These are phyloP conservation scores for Rhinogobio ventralis DNA, from an alignment of 2,797 vertebrate genomes.

Conservation along the genomic window DNA sequence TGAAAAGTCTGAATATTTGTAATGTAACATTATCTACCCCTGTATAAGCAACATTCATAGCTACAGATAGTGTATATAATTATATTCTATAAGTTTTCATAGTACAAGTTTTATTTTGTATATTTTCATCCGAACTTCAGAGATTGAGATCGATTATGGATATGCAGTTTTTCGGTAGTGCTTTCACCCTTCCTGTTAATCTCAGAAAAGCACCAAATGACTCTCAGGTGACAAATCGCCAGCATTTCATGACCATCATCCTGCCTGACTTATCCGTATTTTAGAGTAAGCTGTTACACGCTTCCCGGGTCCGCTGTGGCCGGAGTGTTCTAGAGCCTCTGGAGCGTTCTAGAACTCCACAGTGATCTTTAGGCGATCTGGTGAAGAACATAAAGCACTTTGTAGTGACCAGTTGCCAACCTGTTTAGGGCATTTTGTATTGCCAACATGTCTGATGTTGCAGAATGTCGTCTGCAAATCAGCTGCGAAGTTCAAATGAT, in stretches of 20 bases:
- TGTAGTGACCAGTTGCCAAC: conserved; percentile 93
- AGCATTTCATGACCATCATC: conserved; percentile 81
- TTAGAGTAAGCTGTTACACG: conserved; percentile 54
- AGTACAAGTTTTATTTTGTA: conserved; percentile 73
- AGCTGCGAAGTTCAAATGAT: conserved; percentile 21
- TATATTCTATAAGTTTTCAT: conserved; percentile 66
- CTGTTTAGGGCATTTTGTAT: conserved; percentile 79
- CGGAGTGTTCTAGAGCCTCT: conserved; percentile 68
- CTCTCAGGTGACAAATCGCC: conserved; percentile 79
- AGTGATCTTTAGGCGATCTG: conserved; percentile 50
- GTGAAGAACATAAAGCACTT: conserved; percentile 91
- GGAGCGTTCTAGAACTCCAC: conserved; percentile 49
- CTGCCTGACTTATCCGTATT: conserved; percentile 73
- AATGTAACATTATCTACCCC: conserved; percentile 27
- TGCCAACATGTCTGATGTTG: conserved; percentile 80
- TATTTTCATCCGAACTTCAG: conserved; percentile 49
- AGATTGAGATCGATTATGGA: conserved; percentile 30
- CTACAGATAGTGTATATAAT: conserved; percentile 44
- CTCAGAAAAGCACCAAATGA: conserved; percentile 68
- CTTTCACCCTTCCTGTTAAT: conserved; percentile 63
- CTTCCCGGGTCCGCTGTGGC: conserved; percentile 54
- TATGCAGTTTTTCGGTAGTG: conserved; percentile 52
- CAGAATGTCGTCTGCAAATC: conserved; percentile 6
- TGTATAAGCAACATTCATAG: conserved; percentile 47
- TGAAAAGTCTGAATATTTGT: conserved; percentile 43